Evolutionary conservation across 2,113 vertebrate genomes (phyloP).

Genomic region (Callopanchax toddi): DNA sequence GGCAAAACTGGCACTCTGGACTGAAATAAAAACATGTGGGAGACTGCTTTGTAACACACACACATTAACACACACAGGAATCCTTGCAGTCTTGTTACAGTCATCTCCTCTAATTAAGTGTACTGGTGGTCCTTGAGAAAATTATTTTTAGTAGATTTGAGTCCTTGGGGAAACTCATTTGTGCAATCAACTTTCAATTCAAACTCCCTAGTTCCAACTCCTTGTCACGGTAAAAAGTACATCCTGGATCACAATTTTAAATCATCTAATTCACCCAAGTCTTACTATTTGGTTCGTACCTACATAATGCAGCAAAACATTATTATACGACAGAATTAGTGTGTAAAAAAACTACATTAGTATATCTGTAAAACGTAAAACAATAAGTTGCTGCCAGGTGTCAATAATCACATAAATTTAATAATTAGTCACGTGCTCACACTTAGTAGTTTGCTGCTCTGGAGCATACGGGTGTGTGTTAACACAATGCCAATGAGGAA

Average conservation of each 20-base stretch:
- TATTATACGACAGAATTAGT: too few species aligned
- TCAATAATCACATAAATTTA: not conserved
- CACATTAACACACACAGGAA: conserved; percentile 19
- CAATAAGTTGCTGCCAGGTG: not conserved
- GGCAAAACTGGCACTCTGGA: conserved; percentile 31
- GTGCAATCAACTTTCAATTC: not conserved
- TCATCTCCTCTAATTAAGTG: not conserved
- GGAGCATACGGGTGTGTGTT: not conserved
- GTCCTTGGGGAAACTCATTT: not conserved
- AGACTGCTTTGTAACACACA: conserved; percentile 35
- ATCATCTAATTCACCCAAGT: too few species aligned
- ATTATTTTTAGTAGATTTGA: not conserved
- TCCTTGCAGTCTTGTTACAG: not conserved
- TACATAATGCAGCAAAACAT: too few species aligned
- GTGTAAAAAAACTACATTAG: too few species aligned
- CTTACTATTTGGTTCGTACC: too few species aligned
- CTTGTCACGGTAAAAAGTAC: not conserved
- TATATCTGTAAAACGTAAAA: too few species aligned
- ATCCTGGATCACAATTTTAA: not conserved
- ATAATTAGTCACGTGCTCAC: too few species aligned
- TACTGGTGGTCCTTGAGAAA: not conserved
- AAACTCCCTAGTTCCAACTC: not conserved
- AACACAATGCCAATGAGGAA: not conserved
- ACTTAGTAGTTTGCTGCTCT: not conserved
- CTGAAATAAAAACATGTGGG: conserved; percentile 30